Conservation (phyloP, 2,797 vertebrate genomes). For the Eospalax fontanierii region DNA sequence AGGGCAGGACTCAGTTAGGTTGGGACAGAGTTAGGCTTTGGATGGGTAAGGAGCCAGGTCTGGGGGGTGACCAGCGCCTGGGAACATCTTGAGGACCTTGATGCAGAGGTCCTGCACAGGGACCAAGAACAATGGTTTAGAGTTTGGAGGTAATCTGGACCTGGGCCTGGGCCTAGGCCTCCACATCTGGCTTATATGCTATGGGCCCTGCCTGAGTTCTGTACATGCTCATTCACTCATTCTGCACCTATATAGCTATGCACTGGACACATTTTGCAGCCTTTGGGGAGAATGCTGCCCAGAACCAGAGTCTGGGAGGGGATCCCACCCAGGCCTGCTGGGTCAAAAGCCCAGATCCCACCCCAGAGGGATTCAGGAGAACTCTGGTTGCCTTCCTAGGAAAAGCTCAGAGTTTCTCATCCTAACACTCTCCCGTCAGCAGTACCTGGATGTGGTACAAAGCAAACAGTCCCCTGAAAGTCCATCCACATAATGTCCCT, state of each 20-base stretch:
- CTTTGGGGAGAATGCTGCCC: neutral
- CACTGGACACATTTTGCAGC: neutral
- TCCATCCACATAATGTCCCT: constrained; percentile 79
- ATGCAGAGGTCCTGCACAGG: neutral
- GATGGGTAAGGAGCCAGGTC: too few species aligned
- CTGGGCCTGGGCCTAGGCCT: neutral
- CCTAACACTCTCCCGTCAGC: neutral
- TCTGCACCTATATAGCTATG: neutral
- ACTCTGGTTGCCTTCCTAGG: neutral
- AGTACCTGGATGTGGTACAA: constrained; percentile 83
- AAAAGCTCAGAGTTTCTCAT: neutral
- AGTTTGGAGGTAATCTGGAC: neutral
- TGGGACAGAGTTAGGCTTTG: accelerated
- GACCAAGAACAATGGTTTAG: neutral
- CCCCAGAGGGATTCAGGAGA: neutral
- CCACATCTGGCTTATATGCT: neutral
- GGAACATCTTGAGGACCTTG: neutral
- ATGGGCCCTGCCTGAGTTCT: neutral
- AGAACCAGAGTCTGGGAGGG: neutral
- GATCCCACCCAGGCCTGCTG: too few species aligned
- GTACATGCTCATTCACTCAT: neutral
- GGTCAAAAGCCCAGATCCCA: neutral
- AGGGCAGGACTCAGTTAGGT: neutral
- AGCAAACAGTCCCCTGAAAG: constrained; percentile 81
- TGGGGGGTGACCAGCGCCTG: accelerated